A percentile compares a stretch with the other conserved stretches of the same genome.
Conservation (phyloP, 2,797 vertebrate species). For the Novumbra hubbsi region DNA sequence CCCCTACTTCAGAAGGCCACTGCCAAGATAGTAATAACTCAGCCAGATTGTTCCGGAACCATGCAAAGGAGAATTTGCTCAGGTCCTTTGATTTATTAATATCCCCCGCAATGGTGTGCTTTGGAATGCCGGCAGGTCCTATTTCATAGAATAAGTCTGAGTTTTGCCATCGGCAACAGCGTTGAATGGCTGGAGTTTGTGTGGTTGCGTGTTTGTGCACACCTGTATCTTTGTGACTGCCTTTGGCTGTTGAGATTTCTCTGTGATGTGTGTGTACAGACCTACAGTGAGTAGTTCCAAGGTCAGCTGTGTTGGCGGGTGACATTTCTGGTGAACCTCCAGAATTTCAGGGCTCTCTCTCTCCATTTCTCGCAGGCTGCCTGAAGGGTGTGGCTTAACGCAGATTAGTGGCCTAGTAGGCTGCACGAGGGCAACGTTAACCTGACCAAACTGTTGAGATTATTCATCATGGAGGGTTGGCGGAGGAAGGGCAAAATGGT, state of each 20-base stretch:
- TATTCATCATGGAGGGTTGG: neutral
- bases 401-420: conserved; percentile 35
- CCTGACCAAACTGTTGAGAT: conserved; percentile 41
- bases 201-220: conserved; percentile 4
- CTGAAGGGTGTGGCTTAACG: no score
- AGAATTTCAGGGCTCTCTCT: no score
- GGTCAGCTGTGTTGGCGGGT: conserved; percentile 30
- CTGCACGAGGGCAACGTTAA: conserved; percentile 45
- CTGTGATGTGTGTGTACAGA: no score
- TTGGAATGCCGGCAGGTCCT: conserved; percentile 32
- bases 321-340: no score
- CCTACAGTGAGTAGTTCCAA: neutral
- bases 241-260: neutral
- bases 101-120: conserved; percentile 32
- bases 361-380: no score
- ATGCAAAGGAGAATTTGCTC: conserved; percentile 31
- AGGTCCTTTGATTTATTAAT: conserved; percentile 54
- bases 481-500: neutral
- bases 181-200: conserved; percentile 28
- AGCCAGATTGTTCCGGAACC: conserved; percentile 24
- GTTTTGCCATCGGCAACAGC: conserved; percentile 37
- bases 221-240: neutral
- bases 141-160: conserved; percentile 46
- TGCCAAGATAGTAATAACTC: conserved; percentile 36
- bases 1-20: conserved; percentile 26